Percentiles rank a stretch among this genome's conserved stretches.
phyloP scores from a whole-genome alignment of 37 sponge, comb jelly and placozoan genomes.

The Bolinopsis microptera region DNA sequence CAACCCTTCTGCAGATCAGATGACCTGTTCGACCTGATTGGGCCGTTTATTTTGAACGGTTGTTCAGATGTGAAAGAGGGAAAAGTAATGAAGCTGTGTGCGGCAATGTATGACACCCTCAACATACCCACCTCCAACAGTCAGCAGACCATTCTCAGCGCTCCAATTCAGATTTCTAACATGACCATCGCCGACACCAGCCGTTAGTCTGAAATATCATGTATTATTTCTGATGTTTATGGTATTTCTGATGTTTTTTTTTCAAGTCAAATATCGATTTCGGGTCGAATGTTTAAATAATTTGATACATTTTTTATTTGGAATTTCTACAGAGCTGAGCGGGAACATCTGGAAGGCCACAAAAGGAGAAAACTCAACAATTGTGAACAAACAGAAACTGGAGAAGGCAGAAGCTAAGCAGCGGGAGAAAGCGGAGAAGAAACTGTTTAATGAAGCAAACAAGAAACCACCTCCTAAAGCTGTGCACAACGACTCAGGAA shows the following conservation, averaged over 20 bases:
- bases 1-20: slow-evolving; percentile 30
- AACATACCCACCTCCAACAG: background rate
- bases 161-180: slow-evolving; percentile 48
- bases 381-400: slow-evolving; percentile 78
- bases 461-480: slow-evolving; percentile 18
- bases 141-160: slow-evolving; percentile 21
- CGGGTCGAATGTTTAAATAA: too few species aligned
- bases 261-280: too few species aligned
- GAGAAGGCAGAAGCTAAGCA: slow-evolving; percentile 83
- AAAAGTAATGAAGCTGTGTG: slow-evolving; percentile 38
- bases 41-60: slow-evolving; percentile 46
- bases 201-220: slow-evolving; percentile 17
- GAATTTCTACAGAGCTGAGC: slow-evolving; percentile 40
- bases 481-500: slow-evolving; percentile 51
- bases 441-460: slow-evolving; percentile 66
- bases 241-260: too few species aligned
- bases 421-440: slow-evolving; percentile 80
- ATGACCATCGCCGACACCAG: slow-evolving; percentile 17
- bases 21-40: slow-evolving; percentile 37
- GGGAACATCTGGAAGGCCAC: slow-evolving; percentile 47
- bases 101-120: background rate
- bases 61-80: slow-evolving; percentile 51
- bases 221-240: too few species aligned
- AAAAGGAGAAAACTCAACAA: background rate
- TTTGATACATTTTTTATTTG: too few species aligned